Conservation (phyloP, 2,888 invertebrate species). For the Oscheius onirici region DNA sequence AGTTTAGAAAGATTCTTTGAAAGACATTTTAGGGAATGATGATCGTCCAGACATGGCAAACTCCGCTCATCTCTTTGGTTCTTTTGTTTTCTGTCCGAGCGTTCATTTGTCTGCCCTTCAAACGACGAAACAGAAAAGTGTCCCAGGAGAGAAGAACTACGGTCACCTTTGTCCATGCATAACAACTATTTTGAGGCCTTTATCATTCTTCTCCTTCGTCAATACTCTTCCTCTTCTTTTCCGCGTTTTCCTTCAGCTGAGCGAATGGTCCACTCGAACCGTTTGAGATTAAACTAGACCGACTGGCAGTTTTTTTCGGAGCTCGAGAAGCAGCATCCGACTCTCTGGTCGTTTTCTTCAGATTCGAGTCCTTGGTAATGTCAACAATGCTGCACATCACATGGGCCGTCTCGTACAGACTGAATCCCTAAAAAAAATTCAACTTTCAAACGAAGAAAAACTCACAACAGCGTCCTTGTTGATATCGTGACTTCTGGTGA, state of each 20-base stretch:
- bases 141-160: no score
- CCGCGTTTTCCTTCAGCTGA: slow-evolving; percentile 26
- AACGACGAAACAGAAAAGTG: no score
- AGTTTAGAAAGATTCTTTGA: no score
- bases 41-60: no score
- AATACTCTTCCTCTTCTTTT: slow-evolving; percentile 32
- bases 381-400: slow-evolving; percentile 34
- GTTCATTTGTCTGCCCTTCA: no score
- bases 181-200: no score
- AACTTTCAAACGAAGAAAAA: neutral
- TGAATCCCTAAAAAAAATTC: slow-evolving; percentile 22
- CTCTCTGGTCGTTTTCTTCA: no score
- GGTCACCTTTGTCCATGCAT: no score
- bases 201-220: slow-evolving; percentile 11
- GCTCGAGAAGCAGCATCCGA: neutral
- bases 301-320: slow-evolving; percentile 21
- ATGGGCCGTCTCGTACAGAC: slow-evolving; percentile 31
- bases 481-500: neutral
- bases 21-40: no score
- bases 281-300: slow-evolving; percentile 18
- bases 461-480: slow-evolving; percentile 22
- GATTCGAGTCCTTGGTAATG: slow-evolving; percentile 26
- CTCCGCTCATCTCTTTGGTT: no score
- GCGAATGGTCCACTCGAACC: slow-evolving; percentile 28
- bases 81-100: no score